Base-by-base conservation (phyloP, 2,888 invertebrate genomes). In the Gonocerus acuteangulatus region DNA sequence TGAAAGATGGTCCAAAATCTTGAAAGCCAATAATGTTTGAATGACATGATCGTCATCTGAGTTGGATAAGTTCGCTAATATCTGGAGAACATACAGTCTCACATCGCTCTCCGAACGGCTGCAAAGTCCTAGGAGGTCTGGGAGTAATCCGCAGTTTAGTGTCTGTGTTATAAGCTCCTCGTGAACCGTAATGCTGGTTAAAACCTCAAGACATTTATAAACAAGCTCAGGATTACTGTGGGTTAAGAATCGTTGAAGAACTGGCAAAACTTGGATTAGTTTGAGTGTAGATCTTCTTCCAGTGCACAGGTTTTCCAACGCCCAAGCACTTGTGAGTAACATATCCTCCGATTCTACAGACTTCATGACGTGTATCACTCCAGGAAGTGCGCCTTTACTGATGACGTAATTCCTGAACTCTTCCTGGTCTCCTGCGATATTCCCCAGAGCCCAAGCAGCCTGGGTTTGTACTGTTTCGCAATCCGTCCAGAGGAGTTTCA, bases 401-500 rank as follows among this genome's bases (percentile, higher is more conserved):
- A 96, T 79, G 68, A 95, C 91, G 72, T 88, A 86, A 78, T 96
- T 94, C 65, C 96, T 82, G 73, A 91, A 95, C 69, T 86, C 83
- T 39, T 95, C 88, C 59, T 93, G 92, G 76, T 96, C 96, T 11
- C 96, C 95, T 58, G 95, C 95, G 69, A 96, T 94, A 76, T 96
- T 96, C 62, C 95, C 95, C 65, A 95, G 79, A 58, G 95, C 95
- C 95, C 95, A 95, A 58, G 95, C 92, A 22, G 94, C 93, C 78
- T 95, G 95, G 76, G 96, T 95, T 69, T 93, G 89, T 22, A 96
- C 95, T 77, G 95, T 94, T 73, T 92, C 91, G 70, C 84, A 85
- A 36, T 84, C 82, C 71, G 88, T 89, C 66, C 79, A 79, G 59
- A 95, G 79, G 44, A 96, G 78, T 57, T 80, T 79, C 69, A 96